Conservation (phyloP, 2,888 invertebrate species). For the Tipula confusa region DNA sequence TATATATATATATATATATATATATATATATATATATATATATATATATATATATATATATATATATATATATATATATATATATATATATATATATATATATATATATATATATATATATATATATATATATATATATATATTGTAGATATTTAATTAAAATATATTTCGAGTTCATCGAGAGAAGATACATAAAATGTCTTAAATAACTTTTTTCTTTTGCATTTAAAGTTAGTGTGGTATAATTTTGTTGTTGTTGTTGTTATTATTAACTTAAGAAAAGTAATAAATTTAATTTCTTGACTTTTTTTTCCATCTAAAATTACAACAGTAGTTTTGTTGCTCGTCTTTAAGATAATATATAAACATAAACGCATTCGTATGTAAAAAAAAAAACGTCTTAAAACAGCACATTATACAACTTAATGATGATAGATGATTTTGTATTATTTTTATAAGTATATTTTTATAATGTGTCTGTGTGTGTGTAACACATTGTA, state of each 20-base stretch:
- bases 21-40: too few species aligned
- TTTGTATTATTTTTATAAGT: background rate
- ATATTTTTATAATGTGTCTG: background rate
- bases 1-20: too few species aligned
- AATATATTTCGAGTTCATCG: background rate
- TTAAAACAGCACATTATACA: conserved; percentile 8
- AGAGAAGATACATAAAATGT: background rate
- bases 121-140: background rate
- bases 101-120: too few species aligned
- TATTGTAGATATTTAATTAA: background rate
- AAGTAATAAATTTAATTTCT: background rate
- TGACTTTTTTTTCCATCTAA: background rate
- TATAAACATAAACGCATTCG: background rate
- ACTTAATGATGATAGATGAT: conserved; percentile 21
- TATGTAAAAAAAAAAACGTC: background rate
- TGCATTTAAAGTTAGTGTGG: background rate
- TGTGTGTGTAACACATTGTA: background rate
- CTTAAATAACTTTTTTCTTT: background rate
- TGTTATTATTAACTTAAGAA: background rate
- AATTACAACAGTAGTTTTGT: background rate
- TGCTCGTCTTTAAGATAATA: background rate
- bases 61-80: too few species aligned
- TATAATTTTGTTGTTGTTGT: background rate
- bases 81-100: too few species aligned
- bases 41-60: too few species aligned